A percentile compares a stretch with the other conserved stretches of the same genome.
phyloP scores from a whole-genome alignment of 2,888 invertebrate genomes.

The Amphimallon solstitiale region DNA sequence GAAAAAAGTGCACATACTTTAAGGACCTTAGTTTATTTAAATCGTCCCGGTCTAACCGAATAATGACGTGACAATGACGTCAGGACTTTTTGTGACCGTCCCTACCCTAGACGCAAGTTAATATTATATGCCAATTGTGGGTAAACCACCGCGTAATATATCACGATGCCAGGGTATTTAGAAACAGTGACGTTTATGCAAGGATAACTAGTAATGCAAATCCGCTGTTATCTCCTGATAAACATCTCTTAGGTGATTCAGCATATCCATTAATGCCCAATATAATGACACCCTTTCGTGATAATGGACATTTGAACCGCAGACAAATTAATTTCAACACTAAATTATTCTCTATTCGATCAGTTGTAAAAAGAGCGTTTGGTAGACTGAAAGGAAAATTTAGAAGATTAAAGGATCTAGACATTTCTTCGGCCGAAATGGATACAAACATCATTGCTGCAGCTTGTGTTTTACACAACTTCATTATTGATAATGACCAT shows the following conservation, averaged over 20 bases:
- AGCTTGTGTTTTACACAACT: slow-evolving; percentile 17
- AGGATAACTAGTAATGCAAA: neutral
- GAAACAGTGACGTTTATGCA: neutral
- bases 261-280: slow-evolving; percentile 17
- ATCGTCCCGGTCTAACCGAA: no score
- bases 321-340: slow-evolving; percentile 8
- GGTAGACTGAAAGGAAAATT: slow-evolving; percentile 38
- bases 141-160: no score
- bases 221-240: neutral
- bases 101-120: no score
- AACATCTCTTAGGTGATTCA: slow-evolving; percentile 26
- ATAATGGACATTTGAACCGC: slow-evolving; percentile 15
- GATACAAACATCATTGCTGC: slow-evolving; percentile 7
- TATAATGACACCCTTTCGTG: slow-evolving; percentile 23
- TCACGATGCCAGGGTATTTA: slow-evolving; percentile 11
- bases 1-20: no score
- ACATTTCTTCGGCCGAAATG: slow-evolving; percentile 16
- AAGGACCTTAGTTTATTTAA: no score
- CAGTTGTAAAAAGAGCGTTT: slow-evolving; percentile 37
- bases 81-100: no score
- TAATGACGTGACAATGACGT: no score
- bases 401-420: slow-evolving; percentile 39
- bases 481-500: slow-evolving; percentile 9
- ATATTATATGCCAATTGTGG: no score
- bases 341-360: slow-evolving; percentile 20